Percentiles rank a stretch among this genome's conserved stretches.
Evolutionary conservation across 1,140 invertebrate species (phyloP).

Genomic region (Sitobion miscanthi): DNA sequence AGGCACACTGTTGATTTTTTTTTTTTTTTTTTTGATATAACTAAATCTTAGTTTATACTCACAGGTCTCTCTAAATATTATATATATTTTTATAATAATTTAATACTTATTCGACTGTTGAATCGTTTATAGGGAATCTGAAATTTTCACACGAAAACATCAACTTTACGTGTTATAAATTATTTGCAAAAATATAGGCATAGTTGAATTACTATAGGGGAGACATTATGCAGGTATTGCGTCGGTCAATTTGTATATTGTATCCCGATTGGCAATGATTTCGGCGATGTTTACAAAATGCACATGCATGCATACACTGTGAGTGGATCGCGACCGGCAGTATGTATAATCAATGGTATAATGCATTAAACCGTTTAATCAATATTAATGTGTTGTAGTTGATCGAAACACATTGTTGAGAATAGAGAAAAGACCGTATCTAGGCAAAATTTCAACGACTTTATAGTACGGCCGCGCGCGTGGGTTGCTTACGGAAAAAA

Average conservation of each 20-base stretch:
- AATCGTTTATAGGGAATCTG: no score
- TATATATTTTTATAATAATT: no score
- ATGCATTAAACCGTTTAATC: constrained; percentile 16
- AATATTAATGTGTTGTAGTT: not conserved
- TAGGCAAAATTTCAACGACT: constrained; percentile 7
- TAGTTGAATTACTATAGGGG: not conserved
- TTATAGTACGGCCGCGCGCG: not conserved
- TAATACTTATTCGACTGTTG: no score
- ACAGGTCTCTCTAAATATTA: no score
- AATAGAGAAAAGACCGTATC: not conserved
- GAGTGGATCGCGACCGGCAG: not conserved
- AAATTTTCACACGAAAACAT: no score
- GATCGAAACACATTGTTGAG: not conserved
- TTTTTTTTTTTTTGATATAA: no score
- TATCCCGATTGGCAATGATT: not conserved
- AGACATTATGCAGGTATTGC: not conserved
- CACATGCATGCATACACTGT: not conserved
- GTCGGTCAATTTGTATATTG: not conserved
- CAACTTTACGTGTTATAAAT: no score
- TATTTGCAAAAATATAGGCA: no score
- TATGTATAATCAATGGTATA: not conserved
- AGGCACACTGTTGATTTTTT: no score
- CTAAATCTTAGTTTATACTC: no score
- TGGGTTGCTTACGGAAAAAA: not conserved
- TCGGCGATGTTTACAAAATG: not conserved